These are phyloP conservation scores for Passer domesticus DNA, from an alignment of 2,113 vertebrate species.

Conservation along the genomic window DNA sequence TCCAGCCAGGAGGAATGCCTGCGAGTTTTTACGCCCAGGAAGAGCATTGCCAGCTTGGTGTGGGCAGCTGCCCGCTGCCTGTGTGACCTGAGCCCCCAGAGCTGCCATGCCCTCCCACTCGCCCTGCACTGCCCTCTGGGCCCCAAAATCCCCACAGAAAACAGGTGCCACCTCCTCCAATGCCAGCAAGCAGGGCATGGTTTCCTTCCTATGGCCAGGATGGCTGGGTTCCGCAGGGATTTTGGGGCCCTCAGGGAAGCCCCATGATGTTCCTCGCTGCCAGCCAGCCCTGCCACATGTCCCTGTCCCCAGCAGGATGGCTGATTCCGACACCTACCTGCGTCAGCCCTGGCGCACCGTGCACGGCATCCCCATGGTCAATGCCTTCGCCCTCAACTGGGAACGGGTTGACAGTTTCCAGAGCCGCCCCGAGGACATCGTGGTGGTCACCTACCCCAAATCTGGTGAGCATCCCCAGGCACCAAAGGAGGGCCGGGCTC, in stretches of 20 bases:
- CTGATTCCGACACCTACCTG: background rate
- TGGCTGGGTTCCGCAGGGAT: background rate
- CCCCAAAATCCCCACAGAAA: background rate
- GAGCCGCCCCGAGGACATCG: slow-evolving; percentile 64
- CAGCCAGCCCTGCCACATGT: accelerated
- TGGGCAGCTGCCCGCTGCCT: background rate
- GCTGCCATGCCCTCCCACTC: background rate
- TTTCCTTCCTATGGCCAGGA: background rate
- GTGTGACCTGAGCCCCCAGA: background rate
- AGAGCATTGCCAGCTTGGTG: accelerated
- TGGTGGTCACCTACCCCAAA: slow-evolving; percentile 74
- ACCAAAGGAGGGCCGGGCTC: background rate
- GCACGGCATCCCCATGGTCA: slow-evolving; percentile 50
- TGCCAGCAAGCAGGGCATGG: background rate
- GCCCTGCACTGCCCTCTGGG: accelerated
- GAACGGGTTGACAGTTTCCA: slow-evolving; percentile 50
- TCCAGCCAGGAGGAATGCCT: background rate
- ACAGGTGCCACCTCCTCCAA: too few species aligned
- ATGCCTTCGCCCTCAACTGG: slow-evolving; percentile 52
- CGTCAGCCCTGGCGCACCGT: slow-evolving; percentile 39
- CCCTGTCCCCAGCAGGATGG: slow-evolving; percentile 17
- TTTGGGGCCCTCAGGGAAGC: background rate
- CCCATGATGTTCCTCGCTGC: accelerated
- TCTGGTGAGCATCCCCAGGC: slow-evolving; percentile 65
- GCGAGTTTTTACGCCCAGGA: background rate